A percentile compares a stretch with the other conserved stretches of the same genome.
These are phyloP conservation scores for Chloromyia formosa DNA, from an alignment of 2,888 invertebrate genomes.

Conservation along the genomic window DNA sequence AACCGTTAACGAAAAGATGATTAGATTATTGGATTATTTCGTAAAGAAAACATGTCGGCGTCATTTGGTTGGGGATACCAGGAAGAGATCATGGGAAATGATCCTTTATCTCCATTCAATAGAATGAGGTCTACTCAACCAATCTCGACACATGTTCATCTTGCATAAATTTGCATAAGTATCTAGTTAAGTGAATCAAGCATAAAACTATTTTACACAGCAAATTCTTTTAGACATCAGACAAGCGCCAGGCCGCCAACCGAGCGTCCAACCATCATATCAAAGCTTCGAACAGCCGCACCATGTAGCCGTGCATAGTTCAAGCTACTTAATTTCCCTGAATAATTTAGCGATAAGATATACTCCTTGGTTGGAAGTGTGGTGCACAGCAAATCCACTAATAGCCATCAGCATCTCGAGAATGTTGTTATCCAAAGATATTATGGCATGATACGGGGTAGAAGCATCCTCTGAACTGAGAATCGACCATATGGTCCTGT, in stretches of 20 bases:
- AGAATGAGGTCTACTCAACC: too few species aligned
- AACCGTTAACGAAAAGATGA: too few species aligned
- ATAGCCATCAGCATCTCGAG: background rate
- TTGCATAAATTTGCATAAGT: slow-evolving; percentile 31
- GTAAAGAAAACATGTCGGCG: too few species aligned
- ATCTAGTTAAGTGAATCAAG: slow-evolving; percentile 35
- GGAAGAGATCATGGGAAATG: too few species aligned
- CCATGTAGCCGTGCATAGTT: slow-evolving; percentile 17
- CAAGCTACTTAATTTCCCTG: slow-evolving; percentile 32
- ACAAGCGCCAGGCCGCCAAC: slow-evolving; percentile 26
- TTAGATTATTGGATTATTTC: too few species aligned
- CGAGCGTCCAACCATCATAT: background rate
- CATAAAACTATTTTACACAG: slow-evolving; percentile 34
- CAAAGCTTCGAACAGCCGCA: too few species aligned
- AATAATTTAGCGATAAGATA: slow-evolving; percentile 39
- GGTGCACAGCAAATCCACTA: background rate
- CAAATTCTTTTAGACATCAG: background rate
- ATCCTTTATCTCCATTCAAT: too few species aligned
- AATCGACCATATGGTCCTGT: slow-evolving; percentile 43
- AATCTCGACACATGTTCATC: background rate
- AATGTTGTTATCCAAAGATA: slow-evolving; percentile 25
- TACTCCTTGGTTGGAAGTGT: background rate
- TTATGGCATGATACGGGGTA: background rate
- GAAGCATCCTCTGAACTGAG: background rate
- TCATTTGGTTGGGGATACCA: too few species aligned